Base-by-base conservation (phyloP, 2,888 invertebrate species). In the Trileptium ribeirensis region DNA sequence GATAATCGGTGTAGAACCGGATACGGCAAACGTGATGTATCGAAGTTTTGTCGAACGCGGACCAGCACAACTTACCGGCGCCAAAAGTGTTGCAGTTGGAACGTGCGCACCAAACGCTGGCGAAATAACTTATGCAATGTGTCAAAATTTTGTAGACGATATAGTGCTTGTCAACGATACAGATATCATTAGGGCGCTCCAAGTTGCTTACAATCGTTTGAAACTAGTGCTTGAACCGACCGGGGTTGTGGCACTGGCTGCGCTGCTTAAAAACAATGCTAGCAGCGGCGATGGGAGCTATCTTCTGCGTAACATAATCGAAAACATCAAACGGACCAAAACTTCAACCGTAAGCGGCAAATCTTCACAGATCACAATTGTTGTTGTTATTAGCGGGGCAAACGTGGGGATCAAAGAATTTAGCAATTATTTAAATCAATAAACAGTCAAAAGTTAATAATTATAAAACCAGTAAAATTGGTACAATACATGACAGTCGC, bases 1-100 rank as follows among this genome's bases (percentile, higher is more conserved):
- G 86, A 85, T 89, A 1, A 88, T 88, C 83, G 89, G 88, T 29
- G 88, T 89, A 31, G 87, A 88, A 82, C 88, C 88, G 0, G 84
- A 86, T 38, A 34, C 84, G 87, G 87, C 88, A 29, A 84, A 86
- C 19, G 86, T 86, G 1, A 88, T 89, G 88, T 86, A 85, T 82
- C 86, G 87, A 82, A 88, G 88, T 79, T 87, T 87, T 81, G 85
- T 85, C 74, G 84, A 83, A 37, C 86, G 87, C 0, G 82, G 85
- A 70, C 84, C 87, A 1, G 86, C 87, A 0, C 82, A 81, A 29
- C 85, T 87, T 78, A 83, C 84, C 8, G 79, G 82, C n/a, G 87
- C 85, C 0, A 85, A 85, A 33, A 86, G 87, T 34, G 83, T 89
- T 29, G 89, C 89, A 34, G 82, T 85, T 2, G 88, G 88, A 0